Evolutionary conservation across 1,140 invertebrate species (phyloP).

Genomic region (Dolichoris vasculosae): DNA sequence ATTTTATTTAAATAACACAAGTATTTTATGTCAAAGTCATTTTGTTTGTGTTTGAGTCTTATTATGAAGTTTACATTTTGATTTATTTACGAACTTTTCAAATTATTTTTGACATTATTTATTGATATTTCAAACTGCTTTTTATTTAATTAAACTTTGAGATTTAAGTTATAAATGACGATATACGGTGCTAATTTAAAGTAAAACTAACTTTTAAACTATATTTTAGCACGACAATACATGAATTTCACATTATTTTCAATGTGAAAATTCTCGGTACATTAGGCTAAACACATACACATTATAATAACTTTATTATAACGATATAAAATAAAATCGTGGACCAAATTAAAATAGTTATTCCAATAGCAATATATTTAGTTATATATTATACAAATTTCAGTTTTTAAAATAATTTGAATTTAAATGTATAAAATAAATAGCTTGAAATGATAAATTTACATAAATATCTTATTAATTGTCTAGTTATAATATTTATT

Average conservation of each 20-base stretch:
- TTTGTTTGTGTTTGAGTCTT: background rate
- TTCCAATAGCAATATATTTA: background rate
- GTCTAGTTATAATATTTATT: background rate
- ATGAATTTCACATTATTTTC: background rate
- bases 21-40: too few relatives aligned
- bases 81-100: background rate
- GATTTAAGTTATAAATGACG: background rate
- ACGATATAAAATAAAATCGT: background rate
- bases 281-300: background rate
- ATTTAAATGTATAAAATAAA: background rate
- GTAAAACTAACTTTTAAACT: background rate
- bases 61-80: background rate
- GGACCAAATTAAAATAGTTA: background rate
- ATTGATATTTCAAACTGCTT: background rate
- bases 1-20: too few relatives aligned
- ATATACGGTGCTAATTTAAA: background rate
- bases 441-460: background rate
- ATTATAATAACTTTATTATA: background rate
- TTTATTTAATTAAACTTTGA: background rate
- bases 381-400: background rate
- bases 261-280: background rate
- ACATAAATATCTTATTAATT: too few relatives aligned
- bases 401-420: background rate
- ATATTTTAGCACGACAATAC: background rate
- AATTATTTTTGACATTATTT: background rate